Evolutionary conservation across 2,113 vertebrate genomes (phyloP).

Genomic region (Spheniscus mendiculus): DNA sequence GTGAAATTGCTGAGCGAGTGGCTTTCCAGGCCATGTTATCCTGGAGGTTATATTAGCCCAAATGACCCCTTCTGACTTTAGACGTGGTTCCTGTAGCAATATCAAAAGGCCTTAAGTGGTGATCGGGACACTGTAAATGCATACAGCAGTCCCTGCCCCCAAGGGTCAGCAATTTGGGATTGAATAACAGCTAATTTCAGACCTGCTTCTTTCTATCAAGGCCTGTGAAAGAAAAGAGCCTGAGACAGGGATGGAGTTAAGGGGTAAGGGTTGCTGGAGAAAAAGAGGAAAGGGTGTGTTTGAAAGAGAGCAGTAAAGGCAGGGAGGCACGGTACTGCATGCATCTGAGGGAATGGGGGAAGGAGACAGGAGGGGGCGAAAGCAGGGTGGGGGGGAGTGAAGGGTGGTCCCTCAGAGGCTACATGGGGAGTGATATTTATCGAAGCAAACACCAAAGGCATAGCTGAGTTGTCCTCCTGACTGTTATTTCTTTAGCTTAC

Average conservation of each 20-base stretch:
- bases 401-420: not conserved
- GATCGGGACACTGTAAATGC: fast-evolving
- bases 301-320: not conserved
- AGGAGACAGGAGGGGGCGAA: not conserved
- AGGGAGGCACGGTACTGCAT: not conserved
- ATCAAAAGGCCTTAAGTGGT: not conserved
- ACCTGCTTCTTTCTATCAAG: not conserved
- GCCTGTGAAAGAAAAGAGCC: not conserved
- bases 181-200: slow-evolving; percentile 8
- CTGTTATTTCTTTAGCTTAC: not conserved
- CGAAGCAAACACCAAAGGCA: not conserved
- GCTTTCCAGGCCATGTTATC: not conserved
- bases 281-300: not conserved
- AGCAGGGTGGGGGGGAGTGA: not conserved
- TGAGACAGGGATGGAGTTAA: not conserved
- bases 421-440: not conserved
- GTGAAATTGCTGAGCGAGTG: slow-evolving; percentile 14
- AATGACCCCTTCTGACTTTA: not conserved
- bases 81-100: not conserved
- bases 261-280: not conserved
- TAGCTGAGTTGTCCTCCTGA: not conserved
- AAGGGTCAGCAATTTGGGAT: not conserved
- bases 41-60: slow-evolving; percentile 19
- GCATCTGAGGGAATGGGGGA: not conserved
- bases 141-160: not conserved